Base-by-base conservation (phyloP, 2,797 vertebrate species). In the Remorina albescens region DNA sequence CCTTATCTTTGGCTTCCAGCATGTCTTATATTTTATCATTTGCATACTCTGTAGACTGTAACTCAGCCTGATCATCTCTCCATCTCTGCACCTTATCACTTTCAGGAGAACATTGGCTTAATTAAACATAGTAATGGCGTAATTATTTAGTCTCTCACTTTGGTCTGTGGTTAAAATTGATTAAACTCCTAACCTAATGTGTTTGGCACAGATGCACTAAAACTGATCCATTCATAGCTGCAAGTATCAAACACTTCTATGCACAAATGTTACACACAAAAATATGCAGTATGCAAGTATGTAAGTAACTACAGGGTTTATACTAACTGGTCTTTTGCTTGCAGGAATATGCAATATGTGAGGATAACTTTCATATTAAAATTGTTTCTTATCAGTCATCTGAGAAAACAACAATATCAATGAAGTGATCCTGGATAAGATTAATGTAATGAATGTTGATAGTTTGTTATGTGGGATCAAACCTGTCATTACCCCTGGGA, bases 241-340 rank as follows among this genome's bases (percentile, higher is more conserved):
- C 34, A 25, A 25, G 13, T 57, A 9, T 7, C 36, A 12, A 55
- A 60, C 21, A 47, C 55, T 42, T 72, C 15, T 28, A 71, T 56
- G 51, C 37, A 19, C 8, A 65, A 25, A 59, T 58, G 28, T 49
- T 51, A n/a, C 21, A 25, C 0, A 32, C 4, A 56, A 37, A 71
- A 41, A 51, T 30, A 59, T 9, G n/a, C 19, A 39, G 19, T 21
- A 18, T 36, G 64, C 53, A 26, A 39, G 28, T n/a, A n/a, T n/a
- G n/a, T n/a, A n/a, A n/a, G n/a, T n/a, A n/a, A n/a, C n/a, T n/a
- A n/a, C n/a, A n/a, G n/a, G n/a, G n/a, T n/a, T n/a, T n/a, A n/a
- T n/a, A n/a, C n/a, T n/a, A n/a, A n/a, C n/a, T n/a, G 71, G 69
- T 75, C 21, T 63, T 73, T 50, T 78, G 13, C 63, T 42, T 47